A percentile compares a stretch with the other conserved stretches of the same genome.
phyloP scores from a whole-genome alignment of 2,888 invertebrate genomes.

The Protonemura montana region DNA sequence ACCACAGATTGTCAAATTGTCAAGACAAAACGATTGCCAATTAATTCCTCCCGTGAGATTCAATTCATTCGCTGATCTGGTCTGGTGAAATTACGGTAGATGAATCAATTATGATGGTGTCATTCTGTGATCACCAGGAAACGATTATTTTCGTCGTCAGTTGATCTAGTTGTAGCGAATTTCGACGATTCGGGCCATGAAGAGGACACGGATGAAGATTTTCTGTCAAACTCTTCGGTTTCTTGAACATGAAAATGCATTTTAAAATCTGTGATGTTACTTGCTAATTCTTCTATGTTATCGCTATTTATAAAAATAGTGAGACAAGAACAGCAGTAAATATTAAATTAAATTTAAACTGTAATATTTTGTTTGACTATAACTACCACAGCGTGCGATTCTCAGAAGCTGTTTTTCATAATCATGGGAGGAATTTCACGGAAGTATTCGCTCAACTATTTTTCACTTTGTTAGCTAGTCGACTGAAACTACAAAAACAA shows the following conservation, averaged over 20 bases:
- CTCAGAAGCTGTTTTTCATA: background rate
- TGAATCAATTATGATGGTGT: background rate
- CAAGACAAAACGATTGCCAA: background rate
- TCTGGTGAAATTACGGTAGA: background rate
- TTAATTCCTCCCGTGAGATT: background rate
- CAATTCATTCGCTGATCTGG: background rate
- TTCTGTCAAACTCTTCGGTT: background rate
- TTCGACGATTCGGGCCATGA: background rate
- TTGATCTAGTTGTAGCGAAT: background rate
- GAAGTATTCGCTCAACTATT: background rate
- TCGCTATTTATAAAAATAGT: too few species aligned
- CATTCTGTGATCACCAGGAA: background rate
- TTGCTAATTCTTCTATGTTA: too few species aligned
- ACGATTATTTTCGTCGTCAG: background rate
- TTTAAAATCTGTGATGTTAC: too few species aligned
- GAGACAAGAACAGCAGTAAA: too few species aligned
- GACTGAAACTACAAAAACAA: background rate
- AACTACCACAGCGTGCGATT: background rate
- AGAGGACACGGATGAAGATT: background rate
- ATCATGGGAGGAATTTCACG: background rate
- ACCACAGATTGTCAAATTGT: background rate
- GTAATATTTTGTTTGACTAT: background rate
- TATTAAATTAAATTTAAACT: too few species aligned
- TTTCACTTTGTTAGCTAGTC: background rate
- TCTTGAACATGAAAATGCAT: too few species aligned